Conservation (phyloP, 2,888 invertebrate species). For the Pomacea canaliculata region DNA sequence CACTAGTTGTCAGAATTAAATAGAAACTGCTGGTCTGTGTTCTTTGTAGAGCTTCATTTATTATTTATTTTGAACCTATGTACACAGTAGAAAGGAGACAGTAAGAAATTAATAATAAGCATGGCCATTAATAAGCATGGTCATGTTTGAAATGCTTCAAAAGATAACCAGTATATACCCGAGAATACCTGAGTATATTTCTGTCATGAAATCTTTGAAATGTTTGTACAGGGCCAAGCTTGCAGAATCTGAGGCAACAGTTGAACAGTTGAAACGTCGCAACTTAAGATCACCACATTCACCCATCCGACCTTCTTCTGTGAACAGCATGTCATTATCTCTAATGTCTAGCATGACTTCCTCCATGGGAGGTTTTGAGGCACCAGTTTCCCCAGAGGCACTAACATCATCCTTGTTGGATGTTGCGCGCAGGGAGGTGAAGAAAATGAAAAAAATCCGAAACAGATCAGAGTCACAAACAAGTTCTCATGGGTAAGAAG, state of each 20-base stretch:
- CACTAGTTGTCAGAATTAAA: too few species aligned
- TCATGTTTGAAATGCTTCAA: too few species aligned
- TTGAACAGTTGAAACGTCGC: conserved; percentile 76
- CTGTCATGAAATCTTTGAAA: too few species aligned
- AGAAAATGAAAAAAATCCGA: conserved; percentile 50
- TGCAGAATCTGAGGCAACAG: conserved; percentile 86
- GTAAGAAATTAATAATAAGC: too few species aligned
- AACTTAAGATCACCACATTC: conserved; percentile 26
- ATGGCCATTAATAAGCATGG: too few species aligned
- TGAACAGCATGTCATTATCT: conserved; percentile 31
- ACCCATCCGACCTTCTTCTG: conserved; percentile 17
- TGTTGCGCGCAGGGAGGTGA: conserved; percentile 85
- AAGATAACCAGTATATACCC: too few species aligned
- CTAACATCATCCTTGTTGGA: conserved; percentile 72
- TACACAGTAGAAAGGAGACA: too few species aligned
- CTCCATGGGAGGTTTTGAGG: conserved; percentile 33
- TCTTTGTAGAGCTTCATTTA: too few species aligned
- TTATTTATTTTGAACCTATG: too few species aligned
- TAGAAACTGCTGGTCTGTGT: too few species aligned
- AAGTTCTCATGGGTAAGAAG: conserved; percentile 37
- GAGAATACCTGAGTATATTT: too few species aligned
- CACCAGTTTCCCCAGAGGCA: conserved; percentile 27
- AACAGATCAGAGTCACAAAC: conserved; percentile 27
- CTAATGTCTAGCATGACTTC: conserved; percentile 41
- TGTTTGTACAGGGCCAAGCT: conserved; percentile 77